Evolutionary conservation across 2,888 invertebrate species (phyloP), one percentile per base, ranked within the genome.

Genomic region (Troilus luridus): DNA sequence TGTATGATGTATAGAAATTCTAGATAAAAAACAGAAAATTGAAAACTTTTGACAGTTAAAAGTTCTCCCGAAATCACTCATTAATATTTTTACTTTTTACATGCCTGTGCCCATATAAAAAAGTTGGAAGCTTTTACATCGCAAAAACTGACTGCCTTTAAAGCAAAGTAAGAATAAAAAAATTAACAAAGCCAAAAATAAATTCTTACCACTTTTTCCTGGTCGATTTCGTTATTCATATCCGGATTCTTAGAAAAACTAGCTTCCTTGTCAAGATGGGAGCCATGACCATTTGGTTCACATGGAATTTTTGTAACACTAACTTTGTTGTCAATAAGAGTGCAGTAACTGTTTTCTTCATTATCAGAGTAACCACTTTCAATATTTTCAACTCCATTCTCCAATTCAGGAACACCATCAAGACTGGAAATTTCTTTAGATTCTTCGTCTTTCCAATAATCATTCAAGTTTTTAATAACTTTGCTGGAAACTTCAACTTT

Each of bases 381-480:
- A n/a, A 85, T 6, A 85, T 85, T 85, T n/a, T n/a, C 85, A 21
- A 56, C 56, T 7, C 85, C 85, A 85, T 85, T 85, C 56, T 85
- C n/a, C 58, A 85, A 19, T n/a, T 85, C 85, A 0, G n/a, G n/a
- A n/a, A 64, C 62, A 6, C 17, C 67, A 67, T 17, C 1, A 19
- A 54, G 59, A 64, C 19, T 1, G 0, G 12, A n/a, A 27, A 12
- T 27, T 17, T 19, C 72, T 41, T 41, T 77, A 19, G 72, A 21
- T 60, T 27, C 27, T 56, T 90, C 88, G 3, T 88, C 67, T 67
- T 56, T 27, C 90, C 90, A 91, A 60, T 59, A 27, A 77, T 91
- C 54, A 85, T 92, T 92, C 89, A 92, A 67, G 62, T 92, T 92
- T 81, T 85, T 90, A 41, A 90, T 62, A 81, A 90, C 88, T 54